phyloP scores from a whole-genome alignment of 2,888 invertebrate genomes.

The Noctuana brunneofusca region DNA sequence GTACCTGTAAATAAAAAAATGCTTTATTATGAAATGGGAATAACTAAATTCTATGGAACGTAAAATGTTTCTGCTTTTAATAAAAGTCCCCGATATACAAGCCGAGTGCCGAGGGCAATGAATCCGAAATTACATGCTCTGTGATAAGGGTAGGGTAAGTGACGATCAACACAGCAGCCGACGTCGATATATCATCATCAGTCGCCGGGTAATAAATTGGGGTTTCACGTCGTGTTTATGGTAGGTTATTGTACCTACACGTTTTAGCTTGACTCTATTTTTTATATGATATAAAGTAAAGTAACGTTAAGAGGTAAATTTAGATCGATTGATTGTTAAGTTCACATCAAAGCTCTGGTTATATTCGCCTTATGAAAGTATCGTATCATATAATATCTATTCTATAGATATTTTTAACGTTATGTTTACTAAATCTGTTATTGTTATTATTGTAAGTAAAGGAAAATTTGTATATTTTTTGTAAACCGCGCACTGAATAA shows the following conservation, averaged over 20 bases:
- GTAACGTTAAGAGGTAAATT: not conserved
- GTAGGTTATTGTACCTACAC: slow-evolving; percentile 51
- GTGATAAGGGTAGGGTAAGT: slow-evolving; percentile 81
- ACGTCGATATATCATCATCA: slow-evolving; percentile 82
- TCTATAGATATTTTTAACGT: too few species aligned
- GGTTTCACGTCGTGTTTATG: slow-evolving; percentile 66
- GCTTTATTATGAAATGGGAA: slow-evolving; percentile 22
- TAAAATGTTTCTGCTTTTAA: slow-evolving; percentile 49
- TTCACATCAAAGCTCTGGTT: too few species aligned
- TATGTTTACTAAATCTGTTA: too few species aligned
- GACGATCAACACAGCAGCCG: slow-evolving; percentile 77
- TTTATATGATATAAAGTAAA: not conserved
- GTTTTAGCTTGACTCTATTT: slow-evolving; percentile 16
- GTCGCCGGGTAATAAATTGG: slow-evolving; percentile 75
- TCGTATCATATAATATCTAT: too few species aligned
- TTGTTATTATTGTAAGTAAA: too few species aligned
- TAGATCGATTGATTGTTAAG: slow-evolving; percentile 6
- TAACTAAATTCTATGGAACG: slow-evolving; percentile 2
- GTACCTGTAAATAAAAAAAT: slow-evolving; percentile 64
- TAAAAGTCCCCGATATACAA: slow-evolving; percentile 53
- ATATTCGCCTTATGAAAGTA: too few species aligned
- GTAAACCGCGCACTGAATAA: not conserved
- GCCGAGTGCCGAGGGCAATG: slow-evolving; percentile 72
- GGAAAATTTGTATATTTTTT: too few species aligned
- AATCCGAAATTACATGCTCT: slow-evolving; percentile 76